These are phyloP conservation scores for Microtus californicus DNA, from an alignment of 2,797 vertebrate species.

Conservation along the genomic window DNA sequence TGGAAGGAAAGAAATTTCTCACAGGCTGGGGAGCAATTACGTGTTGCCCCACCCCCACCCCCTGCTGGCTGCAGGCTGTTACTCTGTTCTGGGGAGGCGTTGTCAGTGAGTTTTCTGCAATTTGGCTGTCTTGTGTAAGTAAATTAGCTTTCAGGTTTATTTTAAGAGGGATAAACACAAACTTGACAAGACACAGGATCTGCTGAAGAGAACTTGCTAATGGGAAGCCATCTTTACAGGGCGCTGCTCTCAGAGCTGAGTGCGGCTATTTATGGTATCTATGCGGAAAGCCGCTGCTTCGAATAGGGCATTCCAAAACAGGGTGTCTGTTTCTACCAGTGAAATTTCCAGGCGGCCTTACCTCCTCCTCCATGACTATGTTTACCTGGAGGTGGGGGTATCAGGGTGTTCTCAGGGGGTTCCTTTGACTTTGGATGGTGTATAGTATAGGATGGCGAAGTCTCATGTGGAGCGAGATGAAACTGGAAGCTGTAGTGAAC, in stretches of 20 bases:
- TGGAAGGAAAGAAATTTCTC: constrained; percentile 42
- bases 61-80: background rate
- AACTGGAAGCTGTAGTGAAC: background rate
- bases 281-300: background rate
- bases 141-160: constrained; percentile 34
- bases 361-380: background rate
- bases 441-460: background rate
- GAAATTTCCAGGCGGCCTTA: background rate
- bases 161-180: constrained; percentile 4
- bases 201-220: background rate
- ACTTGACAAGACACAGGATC: background rate
- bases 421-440: background rate
- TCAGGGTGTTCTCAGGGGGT: background rate
- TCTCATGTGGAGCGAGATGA: background rate
- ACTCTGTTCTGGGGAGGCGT: background rate
- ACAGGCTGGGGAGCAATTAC: background rate
- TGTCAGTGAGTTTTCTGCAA: background rate
- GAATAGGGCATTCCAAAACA: background rate
- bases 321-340: background rate
- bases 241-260: background rate
- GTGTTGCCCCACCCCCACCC: background rate
- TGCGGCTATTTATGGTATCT: background rate
- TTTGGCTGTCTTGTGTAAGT: background rate
- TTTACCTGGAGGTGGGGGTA: background rate
- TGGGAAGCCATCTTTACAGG: background rate